Base-by-base conservation (phyloP, 2,113 vertebrate species). In the Pundamilia nyererei region DNA sequence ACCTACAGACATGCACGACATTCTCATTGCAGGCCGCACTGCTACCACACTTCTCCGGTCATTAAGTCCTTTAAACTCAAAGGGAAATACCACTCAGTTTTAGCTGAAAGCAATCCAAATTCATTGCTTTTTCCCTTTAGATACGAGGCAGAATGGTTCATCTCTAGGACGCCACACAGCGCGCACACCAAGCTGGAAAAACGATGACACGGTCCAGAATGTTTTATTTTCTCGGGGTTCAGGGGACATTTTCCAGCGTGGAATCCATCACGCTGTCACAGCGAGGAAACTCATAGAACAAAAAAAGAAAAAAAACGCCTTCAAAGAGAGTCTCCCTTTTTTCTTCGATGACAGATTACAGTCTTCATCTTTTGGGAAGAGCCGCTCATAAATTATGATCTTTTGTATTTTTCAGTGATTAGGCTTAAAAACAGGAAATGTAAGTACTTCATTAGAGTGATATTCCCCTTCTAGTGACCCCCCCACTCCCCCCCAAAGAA, bases 201-300 rank as follows among this genome's bases (percentile, higher is more conserved):
- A 81, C 26, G 51, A 91, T 91, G 92, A 93, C 83, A 88, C 86
- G 82, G 89, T 87, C 91, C 89, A 91, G 87, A 89, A 91, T 90
- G 92, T 93, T 94, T 94, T 93, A 93, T 91, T 93, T 93, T 94
- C 92, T 89, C 15, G 8, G 89, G 89, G 90, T 89, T 88, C 86
- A 7, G 81, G 93, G 92, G 93, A 94, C 93, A 89, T 89, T 94
- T 92, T 94, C 93, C 93, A 87, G 79, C 47, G 45, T 84, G 84
- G 90, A 94, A 93, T 94, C 90, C 90, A 92, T 94, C 91, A 93
- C 82, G 2, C 81, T 93, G 93, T 92, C 91, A 93, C 87, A 91
- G 89, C 87, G 90, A 93, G 92, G 92, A 80, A 86, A 87, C 81
- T 90, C 49, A 14, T 82, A 80, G 86, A 84, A 86, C 26, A 80